Percentiles rank a stretch among this genome's conserved stretches.
These are phyloP conservation scores for Corynorhinus townsendii DNA, from an alignment of 2,113 vertebrate genomes.

Conservation along the genomic window DNA sequence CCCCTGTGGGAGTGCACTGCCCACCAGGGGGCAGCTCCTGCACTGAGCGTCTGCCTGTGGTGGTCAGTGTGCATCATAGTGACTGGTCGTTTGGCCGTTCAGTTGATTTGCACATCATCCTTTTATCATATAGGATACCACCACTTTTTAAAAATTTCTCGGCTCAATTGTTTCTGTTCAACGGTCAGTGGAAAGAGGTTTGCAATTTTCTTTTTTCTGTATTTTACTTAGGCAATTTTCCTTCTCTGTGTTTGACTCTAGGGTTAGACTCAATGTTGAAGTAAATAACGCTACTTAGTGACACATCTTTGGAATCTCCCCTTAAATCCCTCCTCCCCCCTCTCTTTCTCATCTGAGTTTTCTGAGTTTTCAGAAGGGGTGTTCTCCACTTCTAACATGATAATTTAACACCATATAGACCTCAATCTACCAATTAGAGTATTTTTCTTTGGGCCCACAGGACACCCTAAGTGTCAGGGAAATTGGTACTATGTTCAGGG, in stretches of 20 bases:
- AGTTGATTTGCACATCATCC: no score
- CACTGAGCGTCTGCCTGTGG: no score
- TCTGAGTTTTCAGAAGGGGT: background rate
- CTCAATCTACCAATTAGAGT: background rate
- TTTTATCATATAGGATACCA: no score
- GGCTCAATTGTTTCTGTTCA: background rate
- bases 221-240: background rate
- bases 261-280: background rate
- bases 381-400: background rate
- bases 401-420: rapidly evolving
- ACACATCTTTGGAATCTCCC: background rate
- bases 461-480: background rate
- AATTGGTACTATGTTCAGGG: background rate
- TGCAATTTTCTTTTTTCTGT: background rate
- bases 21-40: no score
- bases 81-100: rapidly evolving
- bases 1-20: no score
- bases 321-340: background rate
- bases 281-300: background rate
- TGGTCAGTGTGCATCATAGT: no score
- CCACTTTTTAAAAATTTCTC: background rate
- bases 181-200: background rate
- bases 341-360: no score
- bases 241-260: background rate
- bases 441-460: background rate